A percentile compares a stretch with the other conserved stretches of the same genome.
Conservation (phyloP, 2,797 vertebrate species). For the Enteromius mattozi region DNA sequence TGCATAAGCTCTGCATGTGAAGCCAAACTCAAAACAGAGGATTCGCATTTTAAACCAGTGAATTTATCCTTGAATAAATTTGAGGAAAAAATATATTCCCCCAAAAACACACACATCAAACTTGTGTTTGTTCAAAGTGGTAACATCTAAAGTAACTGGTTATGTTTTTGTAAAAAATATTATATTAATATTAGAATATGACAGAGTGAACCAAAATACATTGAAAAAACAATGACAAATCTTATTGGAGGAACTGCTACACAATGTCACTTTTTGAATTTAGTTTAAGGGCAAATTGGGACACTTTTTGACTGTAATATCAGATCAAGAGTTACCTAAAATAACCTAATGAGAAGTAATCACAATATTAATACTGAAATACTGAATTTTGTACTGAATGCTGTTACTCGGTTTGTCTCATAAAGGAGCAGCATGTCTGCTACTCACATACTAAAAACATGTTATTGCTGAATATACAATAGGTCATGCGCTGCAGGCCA, state of each 20-base stretch:
- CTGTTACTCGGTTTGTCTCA: slow-evolving; percentile 5
- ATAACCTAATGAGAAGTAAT: background rate
- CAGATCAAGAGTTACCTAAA: slow-evolving; percentile 7
- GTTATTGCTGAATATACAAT: slow-evolving; percentile 44
- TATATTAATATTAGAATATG: background rate
- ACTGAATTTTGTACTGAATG: background rate
- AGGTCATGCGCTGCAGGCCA: slow-evolving; percentile 25
- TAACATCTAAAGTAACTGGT: background rate
- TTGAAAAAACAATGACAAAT: background rate
- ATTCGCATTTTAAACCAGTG: background rate
- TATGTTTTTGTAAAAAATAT: background rate
- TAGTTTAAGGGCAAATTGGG: background rate
- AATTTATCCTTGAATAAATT: background rate
- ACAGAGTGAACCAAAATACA: background rate
- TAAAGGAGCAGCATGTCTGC: slow-evolving; percentile 8
- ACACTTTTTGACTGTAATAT: background rate
- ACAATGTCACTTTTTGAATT: background rate
- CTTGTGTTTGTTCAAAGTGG: background rate
- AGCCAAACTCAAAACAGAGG: background rate
- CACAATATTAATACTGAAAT: background rate
- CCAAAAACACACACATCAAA: background rate
- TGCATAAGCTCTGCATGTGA: background rate
- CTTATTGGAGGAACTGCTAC: background rate
- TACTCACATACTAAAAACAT: slow-evolving; percentile 31
- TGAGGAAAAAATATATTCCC: background rate